phyloP scores from a whole-genome alignment of 2,888 invertebrate species.

The Lasioglossum oenotherae region DNA sequence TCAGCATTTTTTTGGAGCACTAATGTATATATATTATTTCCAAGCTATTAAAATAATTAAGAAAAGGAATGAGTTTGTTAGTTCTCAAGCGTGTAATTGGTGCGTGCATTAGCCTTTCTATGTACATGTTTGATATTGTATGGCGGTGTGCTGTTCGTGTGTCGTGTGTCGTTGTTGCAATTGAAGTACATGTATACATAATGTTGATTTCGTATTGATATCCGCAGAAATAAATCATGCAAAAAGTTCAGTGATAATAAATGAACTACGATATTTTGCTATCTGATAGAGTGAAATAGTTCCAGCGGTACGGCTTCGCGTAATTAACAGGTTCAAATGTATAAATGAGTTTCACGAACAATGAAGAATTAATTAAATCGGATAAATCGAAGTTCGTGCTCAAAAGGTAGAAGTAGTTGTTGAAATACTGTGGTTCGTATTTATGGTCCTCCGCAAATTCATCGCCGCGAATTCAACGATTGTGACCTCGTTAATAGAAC shows the following conservation, averaged over 20 bases:
- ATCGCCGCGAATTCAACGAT: constrained; percentile 52
- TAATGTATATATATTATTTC: too few relatives aligned
- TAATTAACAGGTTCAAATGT: not conserved
- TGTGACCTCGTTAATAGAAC: constrained; percentile 55
- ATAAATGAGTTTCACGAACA: not conserved
- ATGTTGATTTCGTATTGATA: too few relatives aligned
- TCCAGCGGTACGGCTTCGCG: not conserved
- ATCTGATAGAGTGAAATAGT: not conserved
- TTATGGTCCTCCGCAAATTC: constrained; percentile 45
- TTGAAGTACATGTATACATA: too few relatives aligned
- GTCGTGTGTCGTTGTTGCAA: too few relatives aligned
- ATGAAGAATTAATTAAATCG: constrained; percentile 40
- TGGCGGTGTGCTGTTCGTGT: too few relatives aligned
- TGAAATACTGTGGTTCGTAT: constrained; percentile 34
- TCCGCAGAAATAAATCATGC: too few relatives aligned
- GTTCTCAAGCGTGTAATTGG: too few relatives aligned
- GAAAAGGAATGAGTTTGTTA: too few relatives aligned
- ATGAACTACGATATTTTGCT: not conserved
- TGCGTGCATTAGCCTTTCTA: too few relatives aligned
- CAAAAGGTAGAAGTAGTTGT: constrained; percentile 7
- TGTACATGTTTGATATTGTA: too few relatives aligned
- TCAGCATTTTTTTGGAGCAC: too few relatives aligned
- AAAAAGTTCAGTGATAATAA: not conserved
- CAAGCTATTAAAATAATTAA: too few relatives aligned
- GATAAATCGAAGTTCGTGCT: constrained; percentile 43